A percentile compares a stretch with the other conserved stretches of the same genome.
phyloP scores from a whole-genome alignment of 2,113 vertebrate species.

The Paedocypris sp. region DNA sequence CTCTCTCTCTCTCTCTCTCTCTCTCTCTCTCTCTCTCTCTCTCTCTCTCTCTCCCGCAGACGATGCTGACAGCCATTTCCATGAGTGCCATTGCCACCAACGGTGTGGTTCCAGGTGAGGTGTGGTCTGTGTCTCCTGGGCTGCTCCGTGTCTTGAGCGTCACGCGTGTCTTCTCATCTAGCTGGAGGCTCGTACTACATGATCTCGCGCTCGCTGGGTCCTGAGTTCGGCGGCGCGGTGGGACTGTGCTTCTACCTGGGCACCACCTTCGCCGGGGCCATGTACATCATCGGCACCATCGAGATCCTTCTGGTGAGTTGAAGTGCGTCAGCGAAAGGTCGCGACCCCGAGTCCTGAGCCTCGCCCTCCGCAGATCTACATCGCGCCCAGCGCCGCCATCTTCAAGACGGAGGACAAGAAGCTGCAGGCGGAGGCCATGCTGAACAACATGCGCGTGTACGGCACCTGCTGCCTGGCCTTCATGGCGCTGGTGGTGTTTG shows the following conservation, averaged over 20 bases:
- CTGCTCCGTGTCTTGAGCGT: background rate
- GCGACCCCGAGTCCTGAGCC: too few species aligned
- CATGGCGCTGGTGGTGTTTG: conserved; percentile 86
- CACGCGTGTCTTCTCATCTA: conserved; percentile 28
- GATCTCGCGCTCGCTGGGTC: conserved; percentile 69
- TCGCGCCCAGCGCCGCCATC: conserved; percentile 79
- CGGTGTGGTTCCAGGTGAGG: conserved; percentile 85
- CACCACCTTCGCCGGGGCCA: conserved; percentile 69
- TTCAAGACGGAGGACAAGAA: conserved; percentile 59
- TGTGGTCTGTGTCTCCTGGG: background rate
- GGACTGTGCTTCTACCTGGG: conserved; percentile 70
- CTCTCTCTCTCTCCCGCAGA: conserved; percentile 55
- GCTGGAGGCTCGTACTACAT: conserved; percentile 73
- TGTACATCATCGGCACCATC: conserved; percentile 72
- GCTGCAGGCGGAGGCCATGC: conserved; percentile 56
- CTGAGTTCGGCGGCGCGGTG: conserved; percentile 70
- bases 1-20: too few species aligned
- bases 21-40: too few species aligned
- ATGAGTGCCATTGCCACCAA: conserved; percentile 98
- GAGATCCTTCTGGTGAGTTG: conserved; percentile 67
- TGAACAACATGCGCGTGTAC: conserved; percentile 92
- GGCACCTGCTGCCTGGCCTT: conserved; percentile 76
- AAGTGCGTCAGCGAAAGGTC: background rate
- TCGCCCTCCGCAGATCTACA: conserved; percentile 83
- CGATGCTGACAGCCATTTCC: conserved; percentile 92